phyloP scores from a whole-genome alignment of 2,888 invertebrate species.

The Athalia rosae region DNA sequence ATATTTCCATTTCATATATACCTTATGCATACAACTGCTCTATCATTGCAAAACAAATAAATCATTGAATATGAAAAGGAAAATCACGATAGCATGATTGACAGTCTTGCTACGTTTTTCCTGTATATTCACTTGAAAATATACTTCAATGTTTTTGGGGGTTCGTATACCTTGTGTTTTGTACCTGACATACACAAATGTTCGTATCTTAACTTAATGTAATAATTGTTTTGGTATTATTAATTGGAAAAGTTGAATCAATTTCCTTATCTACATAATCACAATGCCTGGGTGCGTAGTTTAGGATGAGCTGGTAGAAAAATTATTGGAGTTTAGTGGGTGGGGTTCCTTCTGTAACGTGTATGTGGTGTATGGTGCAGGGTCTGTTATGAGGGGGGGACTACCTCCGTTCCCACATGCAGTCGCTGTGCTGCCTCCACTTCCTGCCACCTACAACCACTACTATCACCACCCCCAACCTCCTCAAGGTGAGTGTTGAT shows the following conservation, averaged over 20 bases:
- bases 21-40: background rate
- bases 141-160: too few relatives aligned
- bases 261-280: slow-evolving; percentile 9
- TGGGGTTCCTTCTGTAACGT: slow-evolving; percentile 30
- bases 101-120: too few relatives aligned
- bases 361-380: slow-evolving; percentile 68
- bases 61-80: too few relatives aligned
- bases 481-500: slow-evolving; percentile 67
- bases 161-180: background rate
- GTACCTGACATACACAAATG: background rate
- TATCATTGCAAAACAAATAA: too few relatives aligned
- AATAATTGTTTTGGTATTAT: background rate
- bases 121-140: too few relatives aligned
- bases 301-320: slow-evolving; percentile 47
- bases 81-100: too few relatives aligned
- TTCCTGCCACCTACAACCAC: slow-evolving; percentile 70
- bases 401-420: slow-evolving; percentile 76
- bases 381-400: slow-evolving; percentile 69
- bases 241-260: background rate
- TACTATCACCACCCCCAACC: slow-evolving; percentile 67
- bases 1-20: background rate
- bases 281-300: slow-evolving; percentile 11
- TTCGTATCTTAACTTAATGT: background rate
- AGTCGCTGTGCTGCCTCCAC: slow-evolving; percentile 79
- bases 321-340: slow-evolving; percentile 50